Evolutionary conservation across 2,888 invertebrate genomes (phyloP).

Genomic region (Pollenia labialis): DNA sequence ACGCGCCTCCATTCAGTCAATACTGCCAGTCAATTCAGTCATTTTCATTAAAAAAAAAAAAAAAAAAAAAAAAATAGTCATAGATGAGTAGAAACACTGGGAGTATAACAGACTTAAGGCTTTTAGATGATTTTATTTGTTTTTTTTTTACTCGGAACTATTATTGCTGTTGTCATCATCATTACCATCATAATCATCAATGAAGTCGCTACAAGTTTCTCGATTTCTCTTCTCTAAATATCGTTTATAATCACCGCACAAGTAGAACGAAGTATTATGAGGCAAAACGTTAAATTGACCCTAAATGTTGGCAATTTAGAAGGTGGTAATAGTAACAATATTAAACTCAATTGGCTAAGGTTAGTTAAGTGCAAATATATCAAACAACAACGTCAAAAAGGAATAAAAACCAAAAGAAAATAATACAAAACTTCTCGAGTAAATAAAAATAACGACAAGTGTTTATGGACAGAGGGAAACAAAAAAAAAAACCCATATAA

Average conservation of each 20-base stretch:
- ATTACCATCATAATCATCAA: slow-evolving; percentile 35
- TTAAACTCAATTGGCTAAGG: slow-evolving; percentile 73
- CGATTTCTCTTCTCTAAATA: slow-evolving; percentile 59
- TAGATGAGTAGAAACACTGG: slow-evolving; percentile 59
- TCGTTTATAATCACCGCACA: slow-evolving; percentile 65
- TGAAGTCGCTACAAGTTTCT: slow-evolving; percentile 37
- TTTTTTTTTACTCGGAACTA: not conserved
- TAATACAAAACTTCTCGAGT: slow-evolving; percentile 30
- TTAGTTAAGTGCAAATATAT: slow-evolving; percentile 69
- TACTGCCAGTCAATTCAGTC: slow-evolving; percentile 56
- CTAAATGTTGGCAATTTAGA: slow-evolving; percentile 73
- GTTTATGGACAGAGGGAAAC: slow-evolving; percentile 35
- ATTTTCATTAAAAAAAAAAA: slow-evolving; percentile 36
- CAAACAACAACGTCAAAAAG: slow-evolving; percentile 41
- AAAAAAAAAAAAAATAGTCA: slow-evolving; percentile 31
- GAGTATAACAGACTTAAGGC: slow-evolving; percentile 56
- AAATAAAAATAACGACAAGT: slow-evolving; percentile 62
- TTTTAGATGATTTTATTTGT: slow-evolving; percentile 11
- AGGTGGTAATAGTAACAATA: slow-evolving; percentile 73
- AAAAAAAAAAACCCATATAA: slow-evolving; percentile 2
- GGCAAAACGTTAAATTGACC: slow-evolving; percentile 73
- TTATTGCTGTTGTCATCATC: slow-evolving; percentile 37
- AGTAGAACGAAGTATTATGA: slow-evolving; percentile 57
- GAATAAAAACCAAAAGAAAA: slow-evolving; percentile 47
- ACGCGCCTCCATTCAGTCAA: slow-evolving; percentile 59